Evolutionary conservation across 37 sponge, comb jelly and placozoan genomes (phyloP).

Genomic region (Chondrilla cf. caribensis): DNA sequence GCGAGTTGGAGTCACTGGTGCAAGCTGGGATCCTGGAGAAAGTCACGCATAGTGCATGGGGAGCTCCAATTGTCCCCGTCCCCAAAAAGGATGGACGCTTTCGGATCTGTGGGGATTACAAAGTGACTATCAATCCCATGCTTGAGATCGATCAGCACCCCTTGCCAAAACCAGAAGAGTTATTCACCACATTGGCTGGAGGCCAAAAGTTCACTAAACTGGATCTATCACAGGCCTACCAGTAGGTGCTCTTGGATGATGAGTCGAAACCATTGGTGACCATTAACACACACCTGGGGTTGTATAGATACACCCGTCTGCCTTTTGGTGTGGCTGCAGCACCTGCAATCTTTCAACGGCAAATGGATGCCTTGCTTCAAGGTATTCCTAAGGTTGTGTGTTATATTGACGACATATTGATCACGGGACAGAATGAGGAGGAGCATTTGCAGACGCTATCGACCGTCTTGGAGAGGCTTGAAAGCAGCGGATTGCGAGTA

Average conservation of each 20-base stretch:
- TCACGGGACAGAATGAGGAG: background rate
- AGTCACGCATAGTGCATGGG: slow-evolving; percentile 32
- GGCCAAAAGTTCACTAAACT: slow-evolving; percentile 30
- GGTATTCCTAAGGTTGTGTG: slow-evolving; percentile 20
- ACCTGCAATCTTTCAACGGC: slow-evolving; percentile 29
- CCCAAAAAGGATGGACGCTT: slow-evolving; percentile 23
- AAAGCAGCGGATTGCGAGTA: background rate
- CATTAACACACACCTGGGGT: slow-evolving; percentile 29
- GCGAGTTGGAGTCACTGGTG: background rate
- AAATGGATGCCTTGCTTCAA: slow-evolving; percentile 16
- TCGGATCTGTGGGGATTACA: slow-evolving; percentile 41
- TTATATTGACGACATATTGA: slow-evolving; percentile 35
- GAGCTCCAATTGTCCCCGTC: slow-evolving; percentile 37
- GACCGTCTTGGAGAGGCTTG: background rate
- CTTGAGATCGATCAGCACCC: slow-evolving; percentile 25
- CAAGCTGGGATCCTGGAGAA: slow-evolving; percentile 7
- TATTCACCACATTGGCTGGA: slow-evolving; percentile 21
- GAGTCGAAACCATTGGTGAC: background rate
- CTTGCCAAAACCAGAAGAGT: slow-evolving; percentile 27
- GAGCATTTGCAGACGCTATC: background rate
- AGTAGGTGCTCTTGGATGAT: background rate
- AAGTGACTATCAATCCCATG: slow-evolving; percentile 18
- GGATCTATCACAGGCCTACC: slow-evolving; percentile 24
- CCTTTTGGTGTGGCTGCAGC: slow-evolving; percentile 36
- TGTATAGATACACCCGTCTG: slow-evolving; percentile 15